Conservation (phyloP, 2,888 invertebrate species). For the Drosophila percnosoma region DNA sequence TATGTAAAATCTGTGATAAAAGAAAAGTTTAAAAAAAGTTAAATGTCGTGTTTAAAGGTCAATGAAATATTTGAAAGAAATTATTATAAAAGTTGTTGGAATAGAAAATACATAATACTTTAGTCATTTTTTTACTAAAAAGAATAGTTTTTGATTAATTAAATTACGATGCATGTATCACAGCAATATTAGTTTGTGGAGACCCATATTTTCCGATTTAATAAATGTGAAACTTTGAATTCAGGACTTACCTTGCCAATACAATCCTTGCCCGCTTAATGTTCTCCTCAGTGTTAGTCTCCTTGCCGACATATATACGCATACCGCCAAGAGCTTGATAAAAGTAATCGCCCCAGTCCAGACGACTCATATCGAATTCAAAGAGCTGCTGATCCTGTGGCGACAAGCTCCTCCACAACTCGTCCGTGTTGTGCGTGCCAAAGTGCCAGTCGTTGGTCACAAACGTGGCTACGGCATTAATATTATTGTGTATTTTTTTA, state of each 20-base stretch:
- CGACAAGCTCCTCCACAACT: constrained; percentile 84
- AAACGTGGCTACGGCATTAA: constrained; percentile 90
- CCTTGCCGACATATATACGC: constrained; percentile 91
- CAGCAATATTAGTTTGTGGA: neutral
- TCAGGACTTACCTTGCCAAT: constrained; percentile 20
- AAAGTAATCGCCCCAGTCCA: constrained; percentile 88
- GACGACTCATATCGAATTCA: constrained; percentile 89
- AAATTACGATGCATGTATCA: neutral
- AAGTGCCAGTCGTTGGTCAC: constrained; percentile 90
- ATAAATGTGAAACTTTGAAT: neutral
- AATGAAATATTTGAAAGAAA: neutral
- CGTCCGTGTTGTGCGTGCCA: constrained; percentile 87
- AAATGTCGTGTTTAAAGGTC: neutral
- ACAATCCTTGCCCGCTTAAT: constrained; percentile 88
- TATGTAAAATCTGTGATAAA: constrained; percentile 62
- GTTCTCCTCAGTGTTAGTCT: constrained; percentile 87
- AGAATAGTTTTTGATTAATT: neutral
- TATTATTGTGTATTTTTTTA: constrained; percentile 91
- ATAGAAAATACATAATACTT: neutral
- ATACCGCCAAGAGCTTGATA: constrained; percentile 89
- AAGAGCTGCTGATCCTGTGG: constrained; percentile 86
- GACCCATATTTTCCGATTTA: neutral
- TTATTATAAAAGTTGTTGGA: neutral
- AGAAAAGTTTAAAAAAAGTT: neutral
- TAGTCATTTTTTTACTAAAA: neutral